Percentiles rank a stretch among this genome's conserved stretches.
These are phyloP conservation scores for Microplitis manilae DNA, from an alignment of 2,888 invertebrate genomes.

Conservation along the genomic window DNA sequence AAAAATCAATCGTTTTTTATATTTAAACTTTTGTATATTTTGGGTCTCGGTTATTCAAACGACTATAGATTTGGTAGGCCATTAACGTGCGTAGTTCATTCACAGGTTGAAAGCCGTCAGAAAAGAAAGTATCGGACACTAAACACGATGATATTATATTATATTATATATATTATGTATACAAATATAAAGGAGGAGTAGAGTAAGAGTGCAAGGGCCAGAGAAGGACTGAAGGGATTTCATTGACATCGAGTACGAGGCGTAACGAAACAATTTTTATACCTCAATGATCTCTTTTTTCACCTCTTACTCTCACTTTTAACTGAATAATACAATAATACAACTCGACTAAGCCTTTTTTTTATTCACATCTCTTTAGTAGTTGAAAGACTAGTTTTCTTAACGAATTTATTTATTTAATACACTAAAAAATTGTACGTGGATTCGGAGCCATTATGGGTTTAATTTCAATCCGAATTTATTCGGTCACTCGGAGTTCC, in stretches of 20 bases:
- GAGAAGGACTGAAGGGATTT: constrained; percentile 45
- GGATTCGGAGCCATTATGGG: too few species aligned
- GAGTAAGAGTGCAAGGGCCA: constrained; percentile 6
- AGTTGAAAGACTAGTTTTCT: not conserved
- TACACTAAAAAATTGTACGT: not conserved
- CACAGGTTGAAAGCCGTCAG: constrained; percentile 29
- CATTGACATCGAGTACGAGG: constrained; percentile 52
- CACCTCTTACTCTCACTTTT: not conserved
- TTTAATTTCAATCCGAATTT: too few species aligned
- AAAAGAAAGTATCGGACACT: constrained; percentile 2
- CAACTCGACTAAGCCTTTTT: not conserved
- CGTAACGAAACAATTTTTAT: constrained; percentile 63
- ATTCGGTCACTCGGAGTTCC: too few species aligned
- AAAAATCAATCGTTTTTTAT: not conserved
- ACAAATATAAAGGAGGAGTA: constrained; percentile 7
- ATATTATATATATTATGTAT: not conserved
- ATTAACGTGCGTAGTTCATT: constrained; percentile 44
- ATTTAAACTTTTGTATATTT: not conserved
- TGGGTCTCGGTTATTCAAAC: not conserved
- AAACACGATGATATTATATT: not conserved
- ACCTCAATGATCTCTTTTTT: constrained; percentile 48
- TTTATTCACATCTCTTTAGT: not conserved
- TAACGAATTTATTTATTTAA: not conserved
- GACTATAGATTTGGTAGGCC: constrained; percentile 16
- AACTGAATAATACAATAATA: not conserved